These are phyloP conservation scores for Galbula dea DNA, from an alignment of 2,113 vertebrate species.

Conservation along the genomic window DNA sequence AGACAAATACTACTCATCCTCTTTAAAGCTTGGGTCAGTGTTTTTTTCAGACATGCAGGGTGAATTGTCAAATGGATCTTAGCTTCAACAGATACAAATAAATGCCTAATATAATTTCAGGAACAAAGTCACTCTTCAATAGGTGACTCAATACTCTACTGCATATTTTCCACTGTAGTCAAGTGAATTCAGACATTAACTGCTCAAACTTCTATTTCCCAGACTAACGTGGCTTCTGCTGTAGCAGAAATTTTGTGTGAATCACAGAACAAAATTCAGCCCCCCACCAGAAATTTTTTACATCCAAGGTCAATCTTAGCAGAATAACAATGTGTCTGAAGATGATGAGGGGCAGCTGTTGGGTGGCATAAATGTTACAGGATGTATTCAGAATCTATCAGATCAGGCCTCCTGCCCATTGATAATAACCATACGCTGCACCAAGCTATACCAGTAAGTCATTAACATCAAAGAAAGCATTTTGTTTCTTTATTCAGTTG, in stretches of 20 bases:
- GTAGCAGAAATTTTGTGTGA: not conserved
- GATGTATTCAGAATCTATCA: not conserved
- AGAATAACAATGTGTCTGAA: not conserved
- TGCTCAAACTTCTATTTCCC: not conserved
- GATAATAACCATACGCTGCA: not conserved
- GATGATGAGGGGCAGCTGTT: not conserved
- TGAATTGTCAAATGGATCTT: not conserved
- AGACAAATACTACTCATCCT: accelerated
- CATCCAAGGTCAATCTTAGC: not conserved
- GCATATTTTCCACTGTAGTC: not conserved
- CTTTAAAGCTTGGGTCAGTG: not conserved
- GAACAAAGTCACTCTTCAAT: not conserved
- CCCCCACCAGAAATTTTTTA: not conserved
- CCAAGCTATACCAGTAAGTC: not conserved
- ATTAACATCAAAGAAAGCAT: not conserved
- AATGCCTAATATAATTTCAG: not conserved
- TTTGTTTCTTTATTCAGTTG: not conserved
- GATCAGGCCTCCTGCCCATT: not conserved
- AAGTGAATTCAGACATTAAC: not conserved
- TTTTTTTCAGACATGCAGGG: not conserved
- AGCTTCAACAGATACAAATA: not conserved
- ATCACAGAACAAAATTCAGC: not conserved
- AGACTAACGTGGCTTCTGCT: not conserved
- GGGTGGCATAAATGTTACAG: not conserved
- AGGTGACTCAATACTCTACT: not conserved